Conservation (phyloP, 2,888 invertebrate species). For the Meiosimyza platycephala region DNA sequence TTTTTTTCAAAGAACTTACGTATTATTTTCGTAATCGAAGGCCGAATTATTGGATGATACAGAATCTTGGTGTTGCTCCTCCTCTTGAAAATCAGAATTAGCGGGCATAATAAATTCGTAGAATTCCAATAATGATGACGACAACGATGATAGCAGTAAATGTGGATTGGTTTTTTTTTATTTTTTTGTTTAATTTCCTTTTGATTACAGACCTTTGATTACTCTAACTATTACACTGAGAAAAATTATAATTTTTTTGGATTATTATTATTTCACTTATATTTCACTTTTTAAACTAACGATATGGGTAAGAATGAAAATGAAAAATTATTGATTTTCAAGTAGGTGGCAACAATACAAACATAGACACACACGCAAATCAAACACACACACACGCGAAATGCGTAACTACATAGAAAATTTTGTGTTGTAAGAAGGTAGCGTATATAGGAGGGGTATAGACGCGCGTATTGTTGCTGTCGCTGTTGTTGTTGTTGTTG, state of each 20-base stretch:
- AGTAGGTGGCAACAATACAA: constrained; percentile 21
- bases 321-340: constrained; percentile 25
- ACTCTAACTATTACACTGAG: background rate
- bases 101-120: constrained; percentile 20
- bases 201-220: background rate
- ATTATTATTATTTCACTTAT: background rate
- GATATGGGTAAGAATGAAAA: background rate
- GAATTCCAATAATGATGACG: no score
- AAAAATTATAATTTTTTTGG: background rate
- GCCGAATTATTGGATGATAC: constrained; percentile 15
- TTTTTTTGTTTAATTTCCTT: background rate
- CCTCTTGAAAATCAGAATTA: constrained; percentile 25
- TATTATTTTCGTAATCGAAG: constrained; percentile 15
- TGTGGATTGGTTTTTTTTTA: background rate
- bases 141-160: no score
- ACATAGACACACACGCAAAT: constrained; percentile 7
- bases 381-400: background rate
- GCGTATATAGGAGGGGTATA: no score
- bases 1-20: constrained; percentile 16
- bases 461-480: constrained; percentile 7
- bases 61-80: constrained; percentile 16
- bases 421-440: background rate
- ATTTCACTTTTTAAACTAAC: background rate
- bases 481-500: constrained; percentile 14
- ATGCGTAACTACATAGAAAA: background rate